Conservation (phyloP, 1,140 invertebrate species). For the Cydia strobilella region DNA sequence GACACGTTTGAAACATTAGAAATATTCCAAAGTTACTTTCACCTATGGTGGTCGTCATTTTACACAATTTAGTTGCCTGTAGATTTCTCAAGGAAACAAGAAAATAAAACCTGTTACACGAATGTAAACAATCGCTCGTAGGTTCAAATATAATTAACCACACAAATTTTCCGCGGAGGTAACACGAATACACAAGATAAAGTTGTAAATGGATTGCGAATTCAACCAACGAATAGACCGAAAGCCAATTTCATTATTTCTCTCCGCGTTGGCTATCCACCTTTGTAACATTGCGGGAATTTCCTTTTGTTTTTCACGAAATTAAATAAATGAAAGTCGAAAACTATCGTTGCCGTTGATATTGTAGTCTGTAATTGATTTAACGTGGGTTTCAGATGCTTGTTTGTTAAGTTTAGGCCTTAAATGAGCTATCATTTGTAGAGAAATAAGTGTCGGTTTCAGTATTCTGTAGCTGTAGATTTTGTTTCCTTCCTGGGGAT, state of each 20-base stretch:
- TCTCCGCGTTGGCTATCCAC: slow-evolving; percentile 12
- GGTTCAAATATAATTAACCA: background rate
- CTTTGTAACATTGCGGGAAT: slow-evolving; percentile 21
- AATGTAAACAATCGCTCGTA: background rate
- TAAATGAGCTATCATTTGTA: background rate
- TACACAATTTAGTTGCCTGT: too few species aligned
- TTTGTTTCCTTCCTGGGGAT: too few species aligned
- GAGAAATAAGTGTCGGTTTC: too few species aligned
- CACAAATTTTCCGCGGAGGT: slow-evolving; percentile 15
- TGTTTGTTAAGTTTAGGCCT: background rate
- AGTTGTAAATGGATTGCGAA: slow-evolving; percentile 31
- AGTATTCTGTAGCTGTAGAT: background rate
- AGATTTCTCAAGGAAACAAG: too few species aligned
- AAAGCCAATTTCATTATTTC: slow-evolving; percentile 29
- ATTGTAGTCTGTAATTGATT: background rate
- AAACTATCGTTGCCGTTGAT: background rate
- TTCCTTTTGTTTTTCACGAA: slow-evolving; percentile 27
- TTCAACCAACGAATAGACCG: background rate
- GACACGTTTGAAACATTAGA: too few species aligned
- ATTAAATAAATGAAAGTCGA: slow-evolving; percentile 5
- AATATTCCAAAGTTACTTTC: too few species aligned
- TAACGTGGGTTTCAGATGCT: background rate
- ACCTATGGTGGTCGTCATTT: too few species aligned
- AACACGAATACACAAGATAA: slow-evolving; percentile 4
- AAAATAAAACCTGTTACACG: too few species aligned